Conservation (phyloP, 2,113 vertebrate genomes). For the Falcunculus frontatus region DNA sequence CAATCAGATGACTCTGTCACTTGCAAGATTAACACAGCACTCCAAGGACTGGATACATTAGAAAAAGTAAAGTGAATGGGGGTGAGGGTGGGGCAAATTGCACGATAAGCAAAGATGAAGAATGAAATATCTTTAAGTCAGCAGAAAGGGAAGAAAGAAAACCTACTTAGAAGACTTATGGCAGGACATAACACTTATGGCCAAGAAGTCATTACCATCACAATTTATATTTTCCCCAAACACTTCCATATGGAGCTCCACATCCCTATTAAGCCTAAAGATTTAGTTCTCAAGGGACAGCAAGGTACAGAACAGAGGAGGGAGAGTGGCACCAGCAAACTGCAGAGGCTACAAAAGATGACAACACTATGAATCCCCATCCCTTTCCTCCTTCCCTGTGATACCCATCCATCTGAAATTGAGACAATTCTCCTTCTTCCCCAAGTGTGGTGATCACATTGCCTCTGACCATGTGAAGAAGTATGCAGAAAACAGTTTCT, state of each 20-base stretch:
- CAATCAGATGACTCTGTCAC: background rate
- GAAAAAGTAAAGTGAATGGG: background rate
- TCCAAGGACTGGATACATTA: background rate
- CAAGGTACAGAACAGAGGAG: background rate
- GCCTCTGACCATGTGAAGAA: background rate
- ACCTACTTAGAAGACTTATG: background rate
- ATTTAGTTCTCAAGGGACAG: background rate
- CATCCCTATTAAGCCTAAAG: background rate
- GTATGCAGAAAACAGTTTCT: background rate
- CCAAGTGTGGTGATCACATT: background rate
- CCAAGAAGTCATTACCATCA: background rate
- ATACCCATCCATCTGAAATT: background rate
- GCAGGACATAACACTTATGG: background rate
- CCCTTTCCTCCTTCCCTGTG: background rate
- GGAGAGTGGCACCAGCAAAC: background rate
- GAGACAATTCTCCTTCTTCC: background rate
- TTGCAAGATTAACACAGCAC: background rate
- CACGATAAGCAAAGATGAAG: background rate
- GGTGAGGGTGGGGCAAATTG: fast-evolving
- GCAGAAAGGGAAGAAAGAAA: background rate
- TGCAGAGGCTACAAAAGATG: background rate
- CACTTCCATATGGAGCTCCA: background rate
- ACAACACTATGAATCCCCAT: background rate
- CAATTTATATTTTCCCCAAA: background rate
- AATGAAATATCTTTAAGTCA: background rate